phyloP scores from a whole-genome alignment of 2,113 vertebrate species.

The Heliornis fulica region DNA sequence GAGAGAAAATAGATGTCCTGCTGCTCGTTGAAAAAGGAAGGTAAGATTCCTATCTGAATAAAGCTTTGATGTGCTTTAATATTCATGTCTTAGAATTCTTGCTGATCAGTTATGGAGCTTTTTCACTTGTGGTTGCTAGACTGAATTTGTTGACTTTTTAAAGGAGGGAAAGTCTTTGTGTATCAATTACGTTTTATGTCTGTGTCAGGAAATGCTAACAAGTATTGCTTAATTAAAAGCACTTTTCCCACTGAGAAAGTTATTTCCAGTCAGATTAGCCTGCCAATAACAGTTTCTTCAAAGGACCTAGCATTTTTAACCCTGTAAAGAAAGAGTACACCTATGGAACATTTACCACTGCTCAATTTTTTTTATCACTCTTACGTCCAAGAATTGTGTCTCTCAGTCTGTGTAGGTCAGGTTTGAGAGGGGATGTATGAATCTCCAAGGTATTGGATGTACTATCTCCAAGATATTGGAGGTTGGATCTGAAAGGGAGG shows the following conservation, averaged over 20 bases:
- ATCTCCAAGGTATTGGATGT: too few species aligned
- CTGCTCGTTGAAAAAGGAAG: constrained; percentile 93
- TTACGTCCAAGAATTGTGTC: background rate
- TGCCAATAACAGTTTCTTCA: background rate
- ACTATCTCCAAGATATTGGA: too few species aligned
- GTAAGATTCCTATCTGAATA: constrained; percentile 68
- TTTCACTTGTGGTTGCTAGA: background rate
- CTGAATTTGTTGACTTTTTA: background rate
- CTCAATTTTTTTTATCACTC: background rate
- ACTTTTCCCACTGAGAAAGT: constrained; percentile 26
- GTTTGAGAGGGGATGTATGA: background rate
- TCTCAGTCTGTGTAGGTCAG: background rate
- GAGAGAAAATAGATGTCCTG: constrained; percentile 88
- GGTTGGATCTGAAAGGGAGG: background rate
- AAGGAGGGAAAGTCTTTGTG: background rate
- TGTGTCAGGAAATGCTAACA: constrained; percentile 8
- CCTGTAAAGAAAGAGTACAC: background rate
- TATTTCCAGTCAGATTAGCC: background rate
- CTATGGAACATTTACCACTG: background rate
- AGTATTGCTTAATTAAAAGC: constrained; percentile 20
- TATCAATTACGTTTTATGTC: background rate
- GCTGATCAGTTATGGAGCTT: background rate
- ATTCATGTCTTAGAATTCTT: background rate
- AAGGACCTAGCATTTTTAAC: background rate
- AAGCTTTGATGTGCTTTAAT: background rate